These are phyloP conservation scores for Porites lutea DNA, from an alignment of 64 coral and sea anemone species.

Conservation along the genomic window DNA sequence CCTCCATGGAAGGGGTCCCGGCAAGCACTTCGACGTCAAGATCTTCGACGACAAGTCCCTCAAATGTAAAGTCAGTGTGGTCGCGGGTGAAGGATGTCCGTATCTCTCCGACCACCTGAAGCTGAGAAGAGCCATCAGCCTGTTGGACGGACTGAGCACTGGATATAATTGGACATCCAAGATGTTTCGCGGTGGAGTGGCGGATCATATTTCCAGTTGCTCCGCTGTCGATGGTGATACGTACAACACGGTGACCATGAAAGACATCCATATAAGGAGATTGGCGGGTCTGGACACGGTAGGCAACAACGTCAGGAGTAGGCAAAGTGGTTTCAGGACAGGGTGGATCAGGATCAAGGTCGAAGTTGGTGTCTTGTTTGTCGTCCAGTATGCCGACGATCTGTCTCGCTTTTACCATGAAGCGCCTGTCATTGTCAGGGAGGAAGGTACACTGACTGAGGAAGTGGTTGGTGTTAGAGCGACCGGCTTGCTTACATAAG, in stretches of 20 bases:
- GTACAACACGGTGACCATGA: conserved; percentile 14
- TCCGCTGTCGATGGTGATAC: conserved; percentile 55
- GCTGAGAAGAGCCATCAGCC: conserved; percentile 51
- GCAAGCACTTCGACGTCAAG: no score
- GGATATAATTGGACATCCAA: no score
- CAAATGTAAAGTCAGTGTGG: no score
- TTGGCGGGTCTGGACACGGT: conserved; percentile 42
- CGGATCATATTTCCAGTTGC: background rate
- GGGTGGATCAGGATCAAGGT: background rate
- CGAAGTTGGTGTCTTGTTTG: background rate
- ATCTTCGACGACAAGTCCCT: no score
- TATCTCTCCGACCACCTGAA: background rate
- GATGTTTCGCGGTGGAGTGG: no score
- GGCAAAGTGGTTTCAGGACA: background rate
- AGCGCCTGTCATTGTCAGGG: conserved; percentile 10
- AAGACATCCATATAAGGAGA: conserved; percentile 65
- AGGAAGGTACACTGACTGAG: conserved; percentile 61
- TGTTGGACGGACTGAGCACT: conserved; percentile 23
- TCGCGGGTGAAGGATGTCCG: conserved; percentile 24
- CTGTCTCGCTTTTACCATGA: conserved; percentile 58
- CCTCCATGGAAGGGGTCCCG: no score
- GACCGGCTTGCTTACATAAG: conserved; percentile 33
- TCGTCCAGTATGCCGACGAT: conserved; percentile 23
- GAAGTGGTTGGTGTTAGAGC: conserved; percentile 38
- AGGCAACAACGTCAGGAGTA: background rate